Percentiles rank a stretch among this genome's conserved stretches.
Conservation (phyloP, 2,113 vertebrate genomes). For the Gnathonemus longibarbis region DNA sequence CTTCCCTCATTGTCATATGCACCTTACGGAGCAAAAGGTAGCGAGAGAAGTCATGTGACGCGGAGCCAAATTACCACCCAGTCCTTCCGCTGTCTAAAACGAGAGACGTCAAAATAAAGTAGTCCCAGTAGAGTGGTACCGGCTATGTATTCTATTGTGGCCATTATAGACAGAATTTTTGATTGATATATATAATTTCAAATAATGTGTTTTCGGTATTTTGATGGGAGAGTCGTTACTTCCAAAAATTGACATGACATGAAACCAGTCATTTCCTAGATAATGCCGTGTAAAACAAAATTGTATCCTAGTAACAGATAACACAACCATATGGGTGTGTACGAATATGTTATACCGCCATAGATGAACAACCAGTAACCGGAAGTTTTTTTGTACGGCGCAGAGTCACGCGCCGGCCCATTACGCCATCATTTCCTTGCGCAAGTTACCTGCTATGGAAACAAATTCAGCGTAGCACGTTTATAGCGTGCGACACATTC, state of each 20-base stretch:
- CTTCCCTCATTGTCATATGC: background rate
- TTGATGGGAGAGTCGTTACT: background rate
- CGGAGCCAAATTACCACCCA: conserved; percentile 46
- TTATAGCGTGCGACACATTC: background rate
- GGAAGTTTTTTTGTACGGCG: background rate
- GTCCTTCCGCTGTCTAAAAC: conserved; percentile 27
- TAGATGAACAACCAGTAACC: background rate
- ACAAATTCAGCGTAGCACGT: background rate
- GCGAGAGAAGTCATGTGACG: conserved; percentile 54
- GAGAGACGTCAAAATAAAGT: conserved; percentile 44
- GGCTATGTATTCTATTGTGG: background rate
- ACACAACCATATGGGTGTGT: background rate
- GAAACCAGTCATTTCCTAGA: background rate
- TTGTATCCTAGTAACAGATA: background rate
- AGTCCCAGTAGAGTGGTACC: conserved; percentile 22
- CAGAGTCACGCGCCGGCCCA: background rate
- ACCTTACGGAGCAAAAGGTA: background rate
- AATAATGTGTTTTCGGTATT: background rate
- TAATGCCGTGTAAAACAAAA: background rate
- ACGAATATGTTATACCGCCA: background rate
- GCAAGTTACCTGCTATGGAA: background rate
- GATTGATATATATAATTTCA: background rate
- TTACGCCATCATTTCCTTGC: background rate
- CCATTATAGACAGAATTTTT: background rate
- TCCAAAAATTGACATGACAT: background rate